Base-by-base conservation (phyloP, 1,140 invertebrate genomes). In the Drosophila auraria region DNA sequence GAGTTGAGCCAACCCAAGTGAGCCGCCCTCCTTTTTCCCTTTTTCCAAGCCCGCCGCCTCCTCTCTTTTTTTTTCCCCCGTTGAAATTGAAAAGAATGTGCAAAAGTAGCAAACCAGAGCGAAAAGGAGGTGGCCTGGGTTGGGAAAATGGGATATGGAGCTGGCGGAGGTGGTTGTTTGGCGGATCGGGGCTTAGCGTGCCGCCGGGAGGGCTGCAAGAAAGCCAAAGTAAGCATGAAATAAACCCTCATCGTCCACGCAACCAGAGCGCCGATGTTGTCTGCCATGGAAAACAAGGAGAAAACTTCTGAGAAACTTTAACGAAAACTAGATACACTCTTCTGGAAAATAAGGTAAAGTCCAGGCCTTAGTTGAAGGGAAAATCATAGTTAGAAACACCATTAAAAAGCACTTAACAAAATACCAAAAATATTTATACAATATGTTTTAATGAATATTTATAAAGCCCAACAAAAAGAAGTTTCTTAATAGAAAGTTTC, bases 1-100 rank as follows among this genome's bases (percentile, higher is more conserved):
- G 58, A 17, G 60, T 54, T 58, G 70, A 72, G 77, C 73, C 84
- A 90, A 82, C 81, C 81, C 78, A 81, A 81, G 68, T 76, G 68
- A 74, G 68, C 30, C 44, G n/a, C 14, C 27, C 45, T 23, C 54
- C 54, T 2, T 8, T 23, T 36, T 17, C n/a, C 64, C 20, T 40
- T 69, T 50, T 71, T 54, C n/a, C 25, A 45, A 56, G 20, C 20
- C 20, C 20, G 20, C 20, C 20, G 20, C 20, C 20, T 20, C 42
- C 23, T 64, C 33, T 30, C 4, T 25, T n/a, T n/a, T 45, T 65
- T 44, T 45, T 9, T 11, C 15, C 15, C 38, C 68, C 79, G 78
- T 50, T 58, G 64, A 90, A 90, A 90, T 90, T 90, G 86, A 90
- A 90, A 89, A 90, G 86, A 90, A 90, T 90, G 82, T 90, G 86